A percentile compares a stretch with the other conserved stretches of the same genome.
These are phyloP conservation scores for Ectemnius lituratus DNA, from an alignment of 2,888 invertebrate genomes.

Conservation along the genomic window DNA sequence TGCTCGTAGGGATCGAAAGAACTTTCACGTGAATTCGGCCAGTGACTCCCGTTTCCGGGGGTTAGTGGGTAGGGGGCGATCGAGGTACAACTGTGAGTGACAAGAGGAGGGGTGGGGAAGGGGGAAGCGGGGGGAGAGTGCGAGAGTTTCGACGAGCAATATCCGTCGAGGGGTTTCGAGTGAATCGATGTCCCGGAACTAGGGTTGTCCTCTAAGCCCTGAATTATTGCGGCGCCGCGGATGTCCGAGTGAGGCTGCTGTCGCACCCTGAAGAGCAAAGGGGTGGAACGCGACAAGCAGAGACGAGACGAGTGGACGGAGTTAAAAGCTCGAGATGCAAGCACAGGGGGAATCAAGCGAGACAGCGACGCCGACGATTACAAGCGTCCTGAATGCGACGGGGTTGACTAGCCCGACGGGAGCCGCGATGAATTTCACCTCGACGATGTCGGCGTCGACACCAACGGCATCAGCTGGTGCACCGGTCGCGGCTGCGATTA, in stretches of 20 bases:
- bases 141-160: too few relatives aligned
- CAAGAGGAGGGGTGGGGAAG: too few relatives aligned
- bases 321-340: background rate
- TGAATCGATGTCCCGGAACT: conserved; percentile 1
- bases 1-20: too few relatives aligned
- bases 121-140: too few relatives aligned
- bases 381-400: conserved; percentile 45
- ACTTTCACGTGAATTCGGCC: too few relatives aligned
- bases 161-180: too few relatives aligned
- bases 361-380: conserved; percentile 25
- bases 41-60: too few relatives aligned
- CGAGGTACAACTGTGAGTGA: too few relatives aligned
- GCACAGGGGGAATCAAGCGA: conserved; percentile 7
- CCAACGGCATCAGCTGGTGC: conserved; percentile 54
- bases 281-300: background rate
- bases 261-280: too few relatives aligned
- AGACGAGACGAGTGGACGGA: background rate
- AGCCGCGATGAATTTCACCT: conserved; percentile 57
- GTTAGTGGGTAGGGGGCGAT: too few relatives aligned
- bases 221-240: background rate
- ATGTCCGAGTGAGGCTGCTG: background rate
- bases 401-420: conserved; percentile 51
- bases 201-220: background rate
- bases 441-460: conserved; percentile 60
- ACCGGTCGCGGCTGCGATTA: conserved; percentile 67